phyloP scores from a whole-genome alignment of 2,797 vertebrate genomes.

The Clarias platycephalus region DNA sequence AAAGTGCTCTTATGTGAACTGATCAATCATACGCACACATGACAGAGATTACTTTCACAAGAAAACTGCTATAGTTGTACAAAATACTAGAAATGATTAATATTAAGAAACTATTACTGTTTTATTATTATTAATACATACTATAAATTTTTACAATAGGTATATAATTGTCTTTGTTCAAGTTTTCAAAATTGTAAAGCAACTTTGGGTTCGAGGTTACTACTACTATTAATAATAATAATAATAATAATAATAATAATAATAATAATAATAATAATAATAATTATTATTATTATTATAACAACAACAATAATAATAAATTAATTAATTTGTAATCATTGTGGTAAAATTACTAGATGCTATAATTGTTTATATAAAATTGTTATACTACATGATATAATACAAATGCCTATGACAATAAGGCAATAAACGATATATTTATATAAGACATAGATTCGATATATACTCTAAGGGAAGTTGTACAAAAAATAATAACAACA shows the following conservation, averaged over 20 bases:
- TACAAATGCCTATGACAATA: background rate
- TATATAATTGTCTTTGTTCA: background rate
- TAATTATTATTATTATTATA: background rate
- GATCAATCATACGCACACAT: background rate
- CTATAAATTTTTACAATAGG: background rate
- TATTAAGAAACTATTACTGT: background rate
- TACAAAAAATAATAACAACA: background rate
- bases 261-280: constrained; percentile 7
- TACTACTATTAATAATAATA: background rate
- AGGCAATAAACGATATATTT: background rate
- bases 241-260: background rate
- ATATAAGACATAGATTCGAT: background rate
- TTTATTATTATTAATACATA: background rate
- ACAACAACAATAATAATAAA: background rate
- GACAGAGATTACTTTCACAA: background rate
- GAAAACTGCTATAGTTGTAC: too few relatives aligned
- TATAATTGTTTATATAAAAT: background rate
- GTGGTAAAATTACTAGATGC: background rate
- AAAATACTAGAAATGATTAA: background rate
- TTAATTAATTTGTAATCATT: too few relatives aligned
- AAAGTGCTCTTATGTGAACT: background rate
- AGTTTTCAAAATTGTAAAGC: background rate
- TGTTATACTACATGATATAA: background rate
- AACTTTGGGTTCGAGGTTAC: background rate
- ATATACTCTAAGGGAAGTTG: background rate